Conservation (phyloP, 1,140 invertebrate species). For the Whitmania pigra region DNA sequence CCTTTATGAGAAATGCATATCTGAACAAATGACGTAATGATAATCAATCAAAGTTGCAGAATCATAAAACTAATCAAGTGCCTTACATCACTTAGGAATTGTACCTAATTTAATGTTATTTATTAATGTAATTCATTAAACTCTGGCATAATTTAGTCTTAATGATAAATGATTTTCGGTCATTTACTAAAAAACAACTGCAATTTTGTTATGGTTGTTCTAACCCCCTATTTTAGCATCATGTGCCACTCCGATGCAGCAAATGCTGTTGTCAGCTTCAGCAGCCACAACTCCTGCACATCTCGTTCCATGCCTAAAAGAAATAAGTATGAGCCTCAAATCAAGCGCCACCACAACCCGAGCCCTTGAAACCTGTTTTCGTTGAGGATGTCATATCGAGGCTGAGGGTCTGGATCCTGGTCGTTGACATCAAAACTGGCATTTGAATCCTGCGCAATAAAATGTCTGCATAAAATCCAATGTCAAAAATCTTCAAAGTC, state of each 20-base stretch:
- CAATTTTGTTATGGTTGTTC: no score
- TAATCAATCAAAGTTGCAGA: no score
- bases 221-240: slow-evolving; percentile 86
- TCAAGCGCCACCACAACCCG: no score
- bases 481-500: background rate
- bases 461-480: background rate
- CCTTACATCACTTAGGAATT: no score
- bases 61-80: no score
- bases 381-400: slow-evolving; percentile 39
- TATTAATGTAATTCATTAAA: no score
- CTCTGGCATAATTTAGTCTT: no score
- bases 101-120: no score
- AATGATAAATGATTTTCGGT: no score
- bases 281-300: slow-evolving; percentile 98
- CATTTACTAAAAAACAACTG: no score
- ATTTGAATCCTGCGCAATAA: slow-evolving; percentile 34
- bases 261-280: slow-evolving; percentile 85
- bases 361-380: slow-evolving; percentile 39
- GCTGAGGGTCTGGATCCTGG: slow-evolving; percentile 38
- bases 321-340: background rate
- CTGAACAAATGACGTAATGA: no score
- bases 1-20: no score
- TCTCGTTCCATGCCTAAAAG: slow-evolving; percentile 72
- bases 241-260: slow-evolving; percentile 87
- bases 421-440: slow-evolving; percentile 42